A percentile compares a stretch with the other conserved stretches of the same genome.
Conservation (phyloP, 2,888 invertebrate species). For the Bugulina stolonifera region DNA sequence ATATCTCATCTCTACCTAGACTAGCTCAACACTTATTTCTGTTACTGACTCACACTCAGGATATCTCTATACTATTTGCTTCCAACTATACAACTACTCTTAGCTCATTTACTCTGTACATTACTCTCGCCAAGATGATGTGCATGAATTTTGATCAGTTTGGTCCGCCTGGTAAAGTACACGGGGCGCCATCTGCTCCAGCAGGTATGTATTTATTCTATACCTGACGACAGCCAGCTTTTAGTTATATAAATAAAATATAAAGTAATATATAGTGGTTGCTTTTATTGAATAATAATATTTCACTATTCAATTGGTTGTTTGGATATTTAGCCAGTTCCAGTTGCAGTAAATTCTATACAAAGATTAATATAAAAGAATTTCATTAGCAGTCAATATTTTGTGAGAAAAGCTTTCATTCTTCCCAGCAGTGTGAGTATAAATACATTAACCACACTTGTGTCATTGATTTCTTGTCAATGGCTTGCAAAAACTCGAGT, state of each 20-base stretch:
- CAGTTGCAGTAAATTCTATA: not conserved
- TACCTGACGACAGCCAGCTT: no score
- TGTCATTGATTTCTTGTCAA: slow-evolving; percentile 25
- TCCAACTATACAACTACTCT: not conserved
- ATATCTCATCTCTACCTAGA: no score
- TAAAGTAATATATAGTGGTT: no score
- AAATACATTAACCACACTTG: not conserved
- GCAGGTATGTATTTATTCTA: slow-evolving; percentile 23
- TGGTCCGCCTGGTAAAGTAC: slow-evolving; percentile 16
- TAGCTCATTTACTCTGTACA: not conserved
- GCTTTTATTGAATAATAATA: not conserved
- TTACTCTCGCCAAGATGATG: not conserved
- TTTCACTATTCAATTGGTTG: not conserved
- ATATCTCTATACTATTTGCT: not conserved
- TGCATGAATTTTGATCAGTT: slow-evolving; percentile 26
- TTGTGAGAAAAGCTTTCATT: slow-evolving; percentile 15
- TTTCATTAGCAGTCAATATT: slow-evolving; percentile 14
- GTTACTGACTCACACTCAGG: slow-evolving; percentile 16
- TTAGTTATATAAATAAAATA: no score
- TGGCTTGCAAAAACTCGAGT: slow-evolving; percentile 15
- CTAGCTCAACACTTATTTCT: not conserved
- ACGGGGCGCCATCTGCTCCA: not conserved
- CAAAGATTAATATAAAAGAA: not conserved
- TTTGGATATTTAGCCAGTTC: not conserved
- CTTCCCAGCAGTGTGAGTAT: not conserved